Evolutionary conservation across 2,888 invertebrate species (phyloP), one percentile per base, ranked within the genome.

Genomic region (Synanthedon formicaeformis): DNA sequence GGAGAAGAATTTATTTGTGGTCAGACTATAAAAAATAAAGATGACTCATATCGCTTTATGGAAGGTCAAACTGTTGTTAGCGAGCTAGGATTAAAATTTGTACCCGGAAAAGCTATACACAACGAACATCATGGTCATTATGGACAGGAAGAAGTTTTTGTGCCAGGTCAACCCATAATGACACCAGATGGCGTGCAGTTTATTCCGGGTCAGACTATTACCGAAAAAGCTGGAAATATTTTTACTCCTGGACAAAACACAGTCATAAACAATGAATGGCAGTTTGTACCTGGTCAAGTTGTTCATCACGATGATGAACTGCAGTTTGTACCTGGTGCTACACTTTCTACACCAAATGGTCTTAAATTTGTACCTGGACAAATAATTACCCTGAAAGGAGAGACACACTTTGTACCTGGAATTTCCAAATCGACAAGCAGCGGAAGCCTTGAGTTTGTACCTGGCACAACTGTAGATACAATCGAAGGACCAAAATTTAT

Each of bases 181-280:
- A 88, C 90, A 50, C 87, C 90, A 16, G 84, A 89, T 27, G 90
- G 90, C n/a, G 84, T 89, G 14, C 89, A 89, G 56, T 92, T 92
- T 68, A 73, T 92, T 48, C 90, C 91, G 6, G 92, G 92, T 1
- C 91, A 91, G 73, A 91, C 89, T 59, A 83, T 89, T 12, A 78
- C 84, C 51, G 80, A 89, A 52, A 82, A 77, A 12, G 76, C 75
- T 53, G 86, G 82, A 41, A 78, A 82, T 41, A 88, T 81, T 56
- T 92, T 92, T 62, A 89, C 91, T 10, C 90, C 92, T 1, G 92
- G 92, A 13, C 91, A 91, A 71, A 90, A 90, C 59, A 77, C 90
- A 1, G 81, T 81, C 52, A 77, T 86, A 48, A 78, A 84, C 51
- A 78, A 85, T 54, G 89, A 88, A 55, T 91, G 90, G 90, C 90